These are phyloP conservation scores for Pipra filicauda DNA, from an alignment of 2,113 vertebrate species.

Conservation along the genomic window DNA sequence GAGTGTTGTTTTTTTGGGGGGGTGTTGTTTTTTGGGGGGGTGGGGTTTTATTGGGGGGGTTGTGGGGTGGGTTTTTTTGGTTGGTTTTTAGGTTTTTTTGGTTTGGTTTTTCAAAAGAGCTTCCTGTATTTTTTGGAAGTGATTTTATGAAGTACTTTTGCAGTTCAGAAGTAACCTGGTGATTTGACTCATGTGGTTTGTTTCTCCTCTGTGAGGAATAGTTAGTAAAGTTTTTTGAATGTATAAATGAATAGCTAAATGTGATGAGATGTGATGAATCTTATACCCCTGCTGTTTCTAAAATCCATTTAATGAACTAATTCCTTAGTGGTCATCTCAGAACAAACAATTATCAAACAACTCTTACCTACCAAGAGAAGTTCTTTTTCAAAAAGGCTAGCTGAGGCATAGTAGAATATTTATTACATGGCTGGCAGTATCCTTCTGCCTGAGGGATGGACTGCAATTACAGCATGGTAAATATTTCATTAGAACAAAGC, in stretches of 20 bases:
- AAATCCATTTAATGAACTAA: slow-evolving; percentile 48
- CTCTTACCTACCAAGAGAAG: background rate
- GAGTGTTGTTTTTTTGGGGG: no score
- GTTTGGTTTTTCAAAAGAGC: background rate
- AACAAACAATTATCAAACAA: slow-evolving; percentile 29
- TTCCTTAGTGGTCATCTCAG: background rate
- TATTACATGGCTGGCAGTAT: background rate
- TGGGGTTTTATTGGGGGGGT: no score
- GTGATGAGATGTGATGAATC: background rate
- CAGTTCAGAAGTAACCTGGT: background rate
- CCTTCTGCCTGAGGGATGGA: slow-evolving; percentile 62
- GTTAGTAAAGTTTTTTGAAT: background rate
- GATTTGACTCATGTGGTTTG: background rate
- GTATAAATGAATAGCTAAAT: slow-evolving; percentile 28
- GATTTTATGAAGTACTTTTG: background rate
- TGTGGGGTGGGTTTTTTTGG: no score
- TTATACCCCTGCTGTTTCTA: background rate
- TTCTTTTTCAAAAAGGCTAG: background rate
- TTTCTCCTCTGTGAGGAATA: background rate
- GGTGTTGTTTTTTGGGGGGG: no score
- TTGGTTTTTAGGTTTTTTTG: background rate
- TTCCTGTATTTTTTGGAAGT: background rate
- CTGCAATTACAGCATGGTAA: slow-evolving; percentile 62
- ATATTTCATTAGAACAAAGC: slow-evolving; percentile 69
- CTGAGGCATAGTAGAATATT: slow-evolving; percentile 34